Base-by-base conservation (phyloP, 1,140 invertebrate genomes). In the Trissolcus basalis region DNA sequence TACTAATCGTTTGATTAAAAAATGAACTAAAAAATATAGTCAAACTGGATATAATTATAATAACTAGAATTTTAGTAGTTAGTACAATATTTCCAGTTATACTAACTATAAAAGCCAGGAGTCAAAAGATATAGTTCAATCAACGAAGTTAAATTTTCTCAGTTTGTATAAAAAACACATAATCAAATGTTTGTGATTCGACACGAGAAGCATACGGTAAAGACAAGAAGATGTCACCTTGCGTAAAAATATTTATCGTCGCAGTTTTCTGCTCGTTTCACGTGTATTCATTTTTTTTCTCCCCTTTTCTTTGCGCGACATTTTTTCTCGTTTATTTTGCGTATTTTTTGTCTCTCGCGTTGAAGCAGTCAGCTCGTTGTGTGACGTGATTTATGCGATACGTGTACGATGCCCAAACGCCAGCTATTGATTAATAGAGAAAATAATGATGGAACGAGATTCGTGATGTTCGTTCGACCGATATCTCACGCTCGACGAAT, bases 331-430 rank as follows among this genome's bases (percentile, higher is more conserved):
- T 64, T 64, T 55, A 64, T 58, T 63, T 69, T 60, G 12, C 33
- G 10, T 33, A 48, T 65, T 72, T 72, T 77, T 68, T 77, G 49
- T 70, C 36, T 55, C 55, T 55, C 47, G 13, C 59, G 68, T 59
- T 69, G 58, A 59, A 77, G 53, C 75, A 77, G 75, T 63, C 59
- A 58, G 59, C 64, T 73, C 49, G 61, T 64, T 69, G 58, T 73
- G 64, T 70, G 75, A 78, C 69, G 75, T 78, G 69, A 77, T 78
- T 78, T 78, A 78, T 73, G 75, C 59, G 75, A 78, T 72, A 78
- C 69, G 69, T 73, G 69, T 67, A 56, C 69, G 75, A 77, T 77
- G 74, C 63, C 74, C 61, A 69, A 77, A 71, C 67, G 61, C 67
- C 63, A 56, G 51, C 60, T 65, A 77, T 77, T 77, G 74, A 77